Evolutionary conservation across 2,113 vertebrate genomes (phyloP), one percentile per base, ranked within the genome.

Genomic region (Amphilophus citrinellus): DNA sequence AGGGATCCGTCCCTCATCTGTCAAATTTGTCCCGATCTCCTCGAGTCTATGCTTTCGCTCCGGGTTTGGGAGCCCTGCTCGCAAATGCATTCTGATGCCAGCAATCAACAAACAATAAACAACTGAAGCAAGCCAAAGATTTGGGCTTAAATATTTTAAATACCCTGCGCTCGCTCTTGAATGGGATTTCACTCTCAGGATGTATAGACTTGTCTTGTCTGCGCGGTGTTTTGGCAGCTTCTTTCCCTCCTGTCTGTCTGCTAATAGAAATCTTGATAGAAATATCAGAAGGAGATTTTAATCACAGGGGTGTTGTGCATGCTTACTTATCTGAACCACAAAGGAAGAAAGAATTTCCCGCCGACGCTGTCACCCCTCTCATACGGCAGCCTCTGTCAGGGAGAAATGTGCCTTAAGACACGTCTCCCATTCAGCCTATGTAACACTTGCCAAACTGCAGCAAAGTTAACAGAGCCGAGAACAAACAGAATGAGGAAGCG

Each of bases 271-370:
- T 97, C 95, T 97, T 97, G 97, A 97, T 97, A 97, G 97, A 97
- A 97, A 97, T 97, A 98, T 98, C 97, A 97, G 95, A 98, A 95
- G 94, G 96, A 97, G 97, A 97, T 97, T 97, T 97, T 99, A 98
- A 99, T 98, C 97, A 98, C 96, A 98, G 96, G 95, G 96, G 97
- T 97, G 97, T 96, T 96, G 96, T 96, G 96, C 96, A 95, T 96
- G 94, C 96, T 96, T 95, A 96, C 97, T 97, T 97, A 97, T 97
- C 96, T 94, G 95, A 95, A 95, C 96, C 97, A 97, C 97, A 97
- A 94, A 97, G 97, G 96, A 97, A 97, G 86, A 97, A 96, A 95
- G 95, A 93, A 92, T 96, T 32, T 97, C 96, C 97, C 96, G 96
- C 96, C 95, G 96, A 93, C 90, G 96, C 97, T 97, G 97, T 98